Evolutionary conservation across 2,888 invertebrate genomes (phyloP), one percentile per base, ranked within the genome.

Genomic region (Pheosia gnoma): DNA sequence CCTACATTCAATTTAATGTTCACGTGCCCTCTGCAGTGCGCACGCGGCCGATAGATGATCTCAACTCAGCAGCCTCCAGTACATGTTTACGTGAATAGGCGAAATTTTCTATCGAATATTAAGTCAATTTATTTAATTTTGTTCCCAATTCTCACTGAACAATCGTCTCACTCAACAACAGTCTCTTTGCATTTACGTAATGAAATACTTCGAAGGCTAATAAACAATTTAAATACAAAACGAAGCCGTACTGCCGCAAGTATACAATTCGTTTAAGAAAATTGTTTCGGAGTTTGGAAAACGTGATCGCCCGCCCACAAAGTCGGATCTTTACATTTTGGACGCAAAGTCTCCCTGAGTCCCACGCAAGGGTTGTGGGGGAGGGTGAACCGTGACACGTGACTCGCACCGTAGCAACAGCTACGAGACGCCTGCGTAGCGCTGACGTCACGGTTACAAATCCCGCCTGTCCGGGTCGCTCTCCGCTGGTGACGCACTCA

Each of bases 361-460:
- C 82, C 84, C 73, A 83, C 84, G 78, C 75, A 63, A 72, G 71
- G 75, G 74, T 75, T 69, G 62, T 37, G 37, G 53, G 53, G 53
- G 70, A 68, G 72, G 75, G 71, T 65, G 62, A 71, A 67, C 68
- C 68, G 75, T 65, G 72, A 71, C 82, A 83, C 82, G 85, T 84
- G 86, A 84, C 79, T 77, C 80, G 80, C 11, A 36, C 77, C 25
- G n/a, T 78, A 79, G 79, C 75, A 68, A 71, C 73, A 68, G 76
- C 80, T 82, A 74, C 75, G 68, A 63, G 57, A 3, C 52, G 65
- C 71, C 74, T 25, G 67, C 78, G 79, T 74, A 76, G 77, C 77
- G 59, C 73, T 89, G 87, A 90, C 90, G 91, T 90, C 90, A 91
- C 82, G 62, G 71, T 79, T 77, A 77, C 73, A 77, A 78, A 79